These are phyloP conservation scores for Setophaga petechia DNA, from an alignment of 2,113 vertebrate species.

Conservation along the genomic window DNA sequence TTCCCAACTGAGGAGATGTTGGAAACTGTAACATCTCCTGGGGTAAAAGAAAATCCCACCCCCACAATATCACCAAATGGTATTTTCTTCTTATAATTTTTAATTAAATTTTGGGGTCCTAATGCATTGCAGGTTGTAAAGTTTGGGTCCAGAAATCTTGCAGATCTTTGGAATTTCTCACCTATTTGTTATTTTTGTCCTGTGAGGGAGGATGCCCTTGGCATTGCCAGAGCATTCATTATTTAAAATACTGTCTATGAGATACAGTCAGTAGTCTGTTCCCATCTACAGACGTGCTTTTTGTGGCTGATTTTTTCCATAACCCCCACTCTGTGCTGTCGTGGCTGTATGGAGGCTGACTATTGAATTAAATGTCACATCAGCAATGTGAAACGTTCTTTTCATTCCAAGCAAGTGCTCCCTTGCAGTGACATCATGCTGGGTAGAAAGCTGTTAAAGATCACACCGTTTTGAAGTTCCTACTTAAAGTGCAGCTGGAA, in stretches of 20 bases:
- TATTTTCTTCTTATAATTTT: neutral
- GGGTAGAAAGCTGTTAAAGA: slow-evolving; percentile 18
- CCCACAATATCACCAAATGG: neutral
- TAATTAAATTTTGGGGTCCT: neutral
- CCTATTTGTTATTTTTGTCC: neutral
- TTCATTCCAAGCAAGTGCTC: neutral
- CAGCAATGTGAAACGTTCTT: neutral
- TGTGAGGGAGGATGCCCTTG: neutral
- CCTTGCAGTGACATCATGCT: neutral
- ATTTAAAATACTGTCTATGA: neutral
- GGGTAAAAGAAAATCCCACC: neutral
- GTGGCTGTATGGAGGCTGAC: neutral
- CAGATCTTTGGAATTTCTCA: neutral
- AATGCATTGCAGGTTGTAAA: neutral
- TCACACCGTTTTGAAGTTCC: neutral
- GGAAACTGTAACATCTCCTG: neutral
- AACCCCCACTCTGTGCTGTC: neutral
- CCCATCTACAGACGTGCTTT: neutral
- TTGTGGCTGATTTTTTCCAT: neutral
- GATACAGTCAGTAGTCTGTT: neutral
- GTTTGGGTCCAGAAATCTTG: neutral
- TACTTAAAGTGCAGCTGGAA: neutral
- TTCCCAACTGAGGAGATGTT: neutral
- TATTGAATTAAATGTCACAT: neutral
- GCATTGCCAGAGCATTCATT: neutral